These are phyloP conservation scores for Augiades crinisus DNA, from an alignment of 2,888 invertebrate genomes.

Conservation along the genomic window DNA sequence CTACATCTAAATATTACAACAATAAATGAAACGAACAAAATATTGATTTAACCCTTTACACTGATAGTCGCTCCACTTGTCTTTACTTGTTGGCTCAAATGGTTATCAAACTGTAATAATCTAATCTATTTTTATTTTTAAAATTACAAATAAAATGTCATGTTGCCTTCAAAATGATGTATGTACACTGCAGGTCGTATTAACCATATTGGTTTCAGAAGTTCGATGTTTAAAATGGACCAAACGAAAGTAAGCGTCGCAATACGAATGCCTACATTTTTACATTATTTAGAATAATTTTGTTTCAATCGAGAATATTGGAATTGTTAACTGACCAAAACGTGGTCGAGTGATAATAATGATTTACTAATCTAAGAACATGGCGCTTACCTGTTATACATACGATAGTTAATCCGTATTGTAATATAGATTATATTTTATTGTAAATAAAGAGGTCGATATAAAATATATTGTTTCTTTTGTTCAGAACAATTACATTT, in stretches of 20 bases:
- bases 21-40: no score
- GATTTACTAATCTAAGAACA: neutral
- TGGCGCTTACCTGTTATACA: constrained; percentile 6
- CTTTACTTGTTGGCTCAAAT: no score
- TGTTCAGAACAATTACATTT: neutral
- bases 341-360: constrained; percentile 6
- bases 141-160: no score
- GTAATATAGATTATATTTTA: constrained; percentile 44
- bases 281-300: no score
- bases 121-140: no score
- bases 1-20: no score
- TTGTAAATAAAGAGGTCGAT: constrained; percentile 49
- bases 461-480: constrained; percentile 19
- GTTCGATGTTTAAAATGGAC: constrained; percentile 5
- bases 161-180: no score
- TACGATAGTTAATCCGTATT: constrained; percentile 31
- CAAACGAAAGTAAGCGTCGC: neutral
- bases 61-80: no score
- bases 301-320: neutral
- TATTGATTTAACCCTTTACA: no score
- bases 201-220: neutral
- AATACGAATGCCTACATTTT: neutral
- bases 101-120: no score
- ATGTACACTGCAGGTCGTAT: no score
- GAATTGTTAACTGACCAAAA: neutral